These are phyloP conservation scores for Acronicta leporina DNA, from an alignment of 2,888 invertebrate species.

Conservation along the genomic window DNA sequence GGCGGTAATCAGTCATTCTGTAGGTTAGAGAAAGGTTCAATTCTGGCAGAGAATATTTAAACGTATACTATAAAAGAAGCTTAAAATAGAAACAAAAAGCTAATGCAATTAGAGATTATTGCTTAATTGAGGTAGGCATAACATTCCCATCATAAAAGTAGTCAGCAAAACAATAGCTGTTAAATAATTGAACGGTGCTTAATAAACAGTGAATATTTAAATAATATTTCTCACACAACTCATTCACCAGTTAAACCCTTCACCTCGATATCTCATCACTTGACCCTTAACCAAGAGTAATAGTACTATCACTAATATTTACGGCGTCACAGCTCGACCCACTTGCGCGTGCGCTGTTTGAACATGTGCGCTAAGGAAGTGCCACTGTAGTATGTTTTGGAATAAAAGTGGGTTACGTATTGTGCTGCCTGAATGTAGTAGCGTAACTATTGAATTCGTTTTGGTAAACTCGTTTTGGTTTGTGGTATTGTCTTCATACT, in stretches of 20 bases:
- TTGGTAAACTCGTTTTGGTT: background rate
- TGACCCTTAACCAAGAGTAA: constrained; percentile 2
- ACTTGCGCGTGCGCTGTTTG: constrained; percentile 31
- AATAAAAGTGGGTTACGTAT: constrained; percentile 13
- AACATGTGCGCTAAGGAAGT: constrained; percentile 20
- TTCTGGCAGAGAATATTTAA: no score
- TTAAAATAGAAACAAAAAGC: no score
- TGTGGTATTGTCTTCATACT: background rate
- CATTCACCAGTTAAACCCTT: background rate
- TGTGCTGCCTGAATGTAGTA: constrained; percentile 7
- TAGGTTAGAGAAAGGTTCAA: no score
- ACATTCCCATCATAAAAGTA: no score
- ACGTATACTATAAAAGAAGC: no score
- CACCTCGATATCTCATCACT: constrained; percentile 20
- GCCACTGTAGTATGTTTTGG: constrained; percentile 4
- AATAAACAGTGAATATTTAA: background rate
- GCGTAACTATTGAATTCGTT: background rate
- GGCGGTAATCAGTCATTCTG: no score
- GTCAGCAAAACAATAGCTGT: no score
- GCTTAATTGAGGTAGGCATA: no score
- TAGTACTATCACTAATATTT: constrained; percentile 11
- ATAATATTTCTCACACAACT: background rate
- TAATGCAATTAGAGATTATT: no score
- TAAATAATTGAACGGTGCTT: no score
- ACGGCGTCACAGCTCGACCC: constrained; percentile 19